These are phyloP conservation scores for Spondyliosoma cantharus DNA, from an alignment of 2,797 vertebrate species.

Conservation along the genomic window DNA sequence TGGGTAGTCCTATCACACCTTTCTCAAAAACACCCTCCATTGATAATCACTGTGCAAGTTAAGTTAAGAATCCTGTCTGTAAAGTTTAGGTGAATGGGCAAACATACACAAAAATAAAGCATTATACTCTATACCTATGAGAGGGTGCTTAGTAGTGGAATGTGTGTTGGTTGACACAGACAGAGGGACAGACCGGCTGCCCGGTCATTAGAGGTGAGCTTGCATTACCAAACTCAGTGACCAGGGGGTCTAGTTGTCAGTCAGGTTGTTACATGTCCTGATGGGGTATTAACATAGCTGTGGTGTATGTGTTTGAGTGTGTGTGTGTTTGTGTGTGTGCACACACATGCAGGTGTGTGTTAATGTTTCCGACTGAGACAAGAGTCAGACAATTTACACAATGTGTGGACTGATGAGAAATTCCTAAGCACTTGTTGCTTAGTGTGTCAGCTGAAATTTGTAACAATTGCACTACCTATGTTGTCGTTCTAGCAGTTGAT, in stretches of 20 bases:
- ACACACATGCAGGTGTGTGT: slow-evolving; percentile 7
- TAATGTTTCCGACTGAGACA: slow-evolving; percentile 33
- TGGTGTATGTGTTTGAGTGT: slow-evolving; percentile 29
- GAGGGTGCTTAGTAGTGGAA: slow-evolving; percentile 35
- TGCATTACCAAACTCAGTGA: slow-evolving; percentile 41
- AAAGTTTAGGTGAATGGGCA: too few relatives aligned
- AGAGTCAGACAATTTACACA: slow-evolving; percentile 38
- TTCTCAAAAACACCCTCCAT: neutral
- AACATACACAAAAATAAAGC: too few relatives aligned
- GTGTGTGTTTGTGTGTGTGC: slow-evolving; percentile 9
- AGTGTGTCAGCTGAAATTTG: slow-evolving; percentile 16
- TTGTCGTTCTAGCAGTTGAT: neutral
- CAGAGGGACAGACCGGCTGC: slow-evolving; percentile 11
- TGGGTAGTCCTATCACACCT: neutral
- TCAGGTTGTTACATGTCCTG: slow-evolving; percentile 55
- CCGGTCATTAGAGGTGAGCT: slow-evolving; percentile 54
- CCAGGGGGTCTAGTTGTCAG: slow-evolving; percentile 39
- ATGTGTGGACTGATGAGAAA: slow-evolving; percentile 42
- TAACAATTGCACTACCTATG: neutral
- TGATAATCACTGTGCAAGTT: neutral
- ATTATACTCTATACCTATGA: neutral
- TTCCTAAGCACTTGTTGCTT: slow-evolving; percentile 34
- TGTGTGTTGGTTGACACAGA: slow-evolving; percentile 1
- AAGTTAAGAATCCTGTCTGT: neutral
- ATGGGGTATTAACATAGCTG: slow-evolving; percentile 51